Evolutionary conservation across 2,888 invertebrate species (phyloP).

Genomic region (Horisme vitalbata): DNA sequence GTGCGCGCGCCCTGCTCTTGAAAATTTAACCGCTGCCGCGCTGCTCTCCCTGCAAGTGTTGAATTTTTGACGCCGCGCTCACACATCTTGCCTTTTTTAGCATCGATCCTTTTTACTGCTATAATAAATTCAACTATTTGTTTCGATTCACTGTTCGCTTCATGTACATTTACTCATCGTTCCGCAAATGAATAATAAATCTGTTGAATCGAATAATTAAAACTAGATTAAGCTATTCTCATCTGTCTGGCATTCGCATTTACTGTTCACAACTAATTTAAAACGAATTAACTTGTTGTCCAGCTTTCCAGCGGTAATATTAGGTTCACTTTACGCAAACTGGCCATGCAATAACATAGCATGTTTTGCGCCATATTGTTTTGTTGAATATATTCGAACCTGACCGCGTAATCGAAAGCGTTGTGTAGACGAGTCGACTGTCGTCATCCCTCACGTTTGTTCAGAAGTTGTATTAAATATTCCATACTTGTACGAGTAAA

Average conservation of each 20-base stretch:
- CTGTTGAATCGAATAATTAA: conserved; percentile 24
- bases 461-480: conserved; percentile 27
- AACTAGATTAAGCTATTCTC: conserved; percentile 27
- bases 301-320: conserved; percentile 20
- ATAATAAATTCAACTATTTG: conserved; percentile 24
- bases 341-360: conserved; percentile 15
- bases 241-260: conserved; percentile 22
- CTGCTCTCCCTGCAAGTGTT: conserved; percentile 49
- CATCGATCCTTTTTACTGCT: conserved; percentile 38
- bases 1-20: conserved; percentile 66
- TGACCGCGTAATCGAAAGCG: not conserved
- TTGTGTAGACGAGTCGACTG: conserved; percentile 5
- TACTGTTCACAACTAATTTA: conserved; percentile 28
- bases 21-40: conserved; percentile 69
- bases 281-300: conserved; percentile 29
- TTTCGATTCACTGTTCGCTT: conserved; percentile 3
- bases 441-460: conserved; percentile 16
- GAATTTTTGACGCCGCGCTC: conserved; percentile 60
- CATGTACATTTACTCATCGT: conserved; percentile 9
- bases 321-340: conserved; percentile 24
- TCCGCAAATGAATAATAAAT: conserved; percentile 19
- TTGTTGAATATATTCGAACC: conserved; percentile 8
- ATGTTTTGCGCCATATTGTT: conserved; percentile 20
- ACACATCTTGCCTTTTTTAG: conserved; percentile 56
- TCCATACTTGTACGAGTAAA: conserved; percentile 18